Percentiles rank a stretch among this genome's conserved stretches.
Conservation (phyloP, 2,113 vertebrate genomes). For the Balaenoptera acutorostrata region DNA sequence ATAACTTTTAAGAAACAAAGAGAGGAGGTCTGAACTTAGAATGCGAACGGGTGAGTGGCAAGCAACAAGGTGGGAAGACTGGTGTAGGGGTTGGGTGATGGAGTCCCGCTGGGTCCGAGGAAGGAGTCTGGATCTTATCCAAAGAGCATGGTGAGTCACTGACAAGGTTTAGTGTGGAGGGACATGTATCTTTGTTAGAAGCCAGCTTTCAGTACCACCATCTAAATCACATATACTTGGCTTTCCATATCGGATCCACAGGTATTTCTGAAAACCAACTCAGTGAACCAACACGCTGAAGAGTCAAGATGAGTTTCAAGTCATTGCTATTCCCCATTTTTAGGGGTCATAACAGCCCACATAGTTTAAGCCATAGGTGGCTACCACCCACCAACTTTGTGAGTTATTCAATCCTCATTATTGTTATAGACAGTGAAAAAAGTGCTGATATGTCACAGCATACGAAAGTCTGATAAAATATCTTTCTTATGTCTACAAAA, state of each 20-base stretch:
- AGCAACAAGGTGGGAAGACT: accelerated
- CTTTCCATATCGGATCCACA: background rate
- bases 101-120: background rate
- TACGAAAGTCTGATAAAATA: background rate
- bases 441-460: background rate
- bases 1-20: background rate
- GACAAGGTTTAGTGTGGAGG: background rate
- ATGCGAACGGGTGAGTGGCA: accelerated
- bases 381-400: background rate
- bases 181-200: accelerated
- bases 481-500: background rate
- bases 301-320: background rate
- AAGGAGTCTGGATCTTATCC: background rate
- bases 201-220: background rate
- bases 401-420: background rate
- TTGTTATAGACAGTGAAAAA: background rate
- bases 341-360: background rate
- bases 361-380: background rate
- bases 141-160: background rate
- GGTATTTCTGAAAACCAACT: background rate
- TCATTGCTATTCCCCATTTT: background rate
- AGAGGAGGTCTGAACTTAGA: background rate
- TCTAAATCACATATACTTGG: background rate
- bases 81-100: background rate
- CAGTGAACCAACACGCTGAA: background rate